Percentiles rank a stretch among this genome's conserved stretches.
phyloP scores from a whole-genome alignment of 2,797 vertebrate species.

The Odontamblyopus lacepedii region DNA sequence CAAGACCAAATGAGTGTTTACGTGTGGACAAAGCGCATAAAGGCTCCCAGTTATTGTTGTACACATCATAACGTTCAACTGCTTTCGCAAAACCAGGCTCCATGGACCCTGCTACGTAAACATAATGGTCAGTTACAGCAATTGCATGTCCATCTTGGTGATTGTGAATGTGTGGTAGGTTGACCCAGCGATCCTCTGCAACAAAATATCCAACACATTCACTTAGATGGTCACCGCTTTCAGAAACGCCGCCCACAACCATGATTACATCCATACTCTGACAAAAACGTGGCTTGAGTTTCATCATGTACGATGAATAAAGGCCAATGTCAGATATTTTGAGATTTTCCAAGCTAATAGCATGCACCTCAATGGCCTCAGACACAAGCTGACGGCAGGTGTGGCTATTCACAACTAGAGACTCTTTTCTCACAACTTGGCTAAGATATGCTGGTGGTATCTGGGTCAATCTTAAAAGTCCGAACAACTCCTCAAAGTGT shows the following conservation, averaged over 20 bases:
- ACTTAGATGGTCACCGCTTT: constrained; percentile 90
- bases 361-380: constrained; percentile 86
- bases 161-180: constrained; percentile 91
- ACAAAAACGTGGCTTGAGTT: constrained; percentile 84
- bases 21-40: constrained; percentile 85
- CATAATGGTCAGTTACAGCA: constrained; percentile 81
- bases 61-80: constrained; percentile 88
- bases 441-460: constrained; percentile 89
- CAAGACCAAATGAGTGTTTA: constrained; percentile 91
- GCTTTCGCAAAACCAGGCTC: constrained; percentile 91
- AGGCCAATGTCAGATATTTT: constrained; percentile 76
- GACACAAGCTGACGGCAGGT: constrained; percentile 81
- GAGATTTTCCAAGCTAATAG: constrained; percentile 81
- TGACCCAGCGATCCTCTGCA: constrained; percentile 91
- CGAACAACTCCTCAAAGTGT: constrained; percentile 89
- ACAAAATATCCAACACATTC: constrained; percentile 93
- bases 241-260: constrained; percentile 90
- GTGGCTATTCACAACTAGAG: constrained; percentile 79
- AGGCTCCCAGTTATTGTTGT: constrained; percentile 88
- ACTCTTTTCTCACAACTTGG: constrained; percentile 83
- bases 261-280: constrained; percentile 95
- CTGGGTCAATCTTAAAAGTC: constrained; percentile 84
- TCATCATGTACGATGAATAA: constrained; percentile 39
- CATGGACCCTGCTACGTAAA: constrained; percentile 93
- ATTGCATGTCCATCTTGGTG: constrained; percentile 91